Evolutionary conservation across 2,797 vertebrate species (phyloP).

Genomic region (Macroramphosus scolopax): DNA sequence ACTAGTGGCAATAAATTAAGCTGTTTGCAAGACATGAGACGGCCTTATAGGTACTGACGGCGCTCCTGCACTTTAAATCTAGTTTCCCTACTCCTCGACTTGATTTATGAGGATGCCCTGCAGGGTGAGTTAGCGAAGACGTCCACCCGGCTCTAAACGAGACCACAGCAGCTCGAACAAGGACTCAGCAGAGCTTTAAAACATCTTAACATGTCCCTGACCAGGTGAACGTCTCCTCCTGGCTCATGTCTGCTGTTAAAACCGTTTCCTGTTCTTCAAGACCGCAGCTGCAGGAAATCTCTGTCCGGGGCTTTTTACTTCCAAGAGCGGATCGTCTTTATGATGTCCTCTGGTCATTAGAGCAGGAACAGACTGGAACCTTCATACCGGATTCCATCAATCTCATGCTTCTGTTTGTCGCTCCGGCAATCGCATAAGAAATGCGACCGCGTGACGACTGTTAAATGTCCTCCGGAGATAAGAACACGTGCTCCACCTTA

Average conservation of each 20-base stretch:
- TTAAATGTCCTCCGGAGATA: constrained; percentile 12
- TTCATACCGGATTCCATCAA: constrained; percentile 21
- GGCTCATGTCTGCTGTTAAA: constrained; percentile 28
- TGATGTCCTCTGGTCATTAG: constrained; percentile 20
- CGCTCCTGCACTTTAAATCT: constrained; percentile 13
- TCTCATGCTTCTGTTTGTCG: constrained; percentile 2
- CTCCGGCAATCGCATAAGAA: too few relatives aligned
- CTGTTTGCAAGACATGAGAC: constrained; percentile 5
- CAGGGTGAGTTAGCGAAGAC: constrained; percentile 8
- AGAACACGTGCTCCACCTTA: constrained; percentile 2
- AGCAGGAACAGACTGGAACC: not conserved
- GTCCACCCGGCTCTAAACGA: constrained; percentile 30
- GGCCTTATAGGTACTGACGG: not conserved
- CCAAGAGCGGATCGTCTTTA: constrained; percentile 8
- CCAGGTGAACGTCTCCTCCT: constrained; percentile 23
- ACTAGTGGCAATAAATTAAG: constrained; percentile 3
- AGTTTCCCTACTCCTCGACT: constrained; percentile 8
- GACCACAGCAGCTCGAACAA: constrained; percentile 18
- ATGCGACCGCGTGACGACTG: constrained; percentile 19
- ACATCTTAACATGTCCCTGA: constrained; percentile 34
- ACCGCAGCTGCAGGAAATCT: constrained; percentile 27
- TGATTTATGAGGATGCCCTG: constrained; percentile 57
- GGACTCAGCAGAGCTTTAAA: constrained; percentile 45
- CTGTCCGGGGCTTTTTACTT: constrained; percentile 2
- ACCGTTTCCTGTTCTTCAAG: constrained; percentile 10